phyloP scores from a whole-genome alignment of 2,888 invertebrate species.

The Plagodis pulveraria region DNA sequence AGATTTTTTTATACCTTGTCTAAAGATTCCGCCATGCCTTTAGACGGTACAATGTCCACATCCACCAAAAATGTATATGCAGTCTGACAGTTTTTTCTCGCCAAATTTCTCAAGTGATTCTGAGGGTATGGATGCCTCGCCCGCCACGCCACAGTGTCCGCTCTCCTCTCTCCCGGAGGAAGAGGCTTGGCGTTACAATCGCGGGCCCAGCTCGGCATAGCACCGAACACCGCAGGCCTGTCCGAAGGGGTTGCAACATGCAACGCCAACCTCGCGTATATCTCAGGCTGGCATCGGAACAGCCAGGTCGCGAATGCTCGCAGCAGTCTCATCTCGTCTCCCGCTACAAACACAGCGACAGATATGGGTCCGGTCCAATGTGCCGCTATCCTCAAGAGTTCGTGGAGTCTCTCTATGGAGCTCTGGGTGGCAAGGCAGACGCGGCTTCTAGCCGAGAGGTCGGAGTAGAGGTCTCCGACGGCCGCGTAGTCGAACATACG shows the following conservation, averaged over 20 bases:
- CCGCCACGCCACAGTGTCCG: conserved; percentile 89
- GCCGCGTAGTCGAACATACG: conserved; percentile 90
- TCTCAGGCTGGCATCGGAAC: conserved; percentile 89
- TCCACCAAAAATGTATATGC: conserved; percentile 93
- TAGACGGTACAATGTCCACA: conserved; percentile 94
- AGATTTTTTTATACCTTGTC: conserved; percentile 66
- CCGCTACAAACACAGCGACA: conserved; percentile 91
- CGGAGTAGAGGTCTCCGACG: conserved; percentile 87
- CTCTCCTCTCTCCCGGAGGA: conserved; percentile 85
- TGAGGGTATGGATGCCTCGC: conserved; percentile 93
- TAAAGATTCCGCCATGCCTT: conserved; percentile 88
- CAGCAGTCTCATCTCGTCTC: conserved; percentile 90
- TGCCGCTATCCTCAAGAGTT: conserved; percentile 90
- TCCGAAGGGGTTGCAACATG: conserved; percentile 90
- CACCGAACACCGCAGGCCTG: conserved; percentile 86
- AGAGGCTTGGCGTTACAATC: conserved; percentile 90
- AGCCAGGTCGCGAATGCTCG: conserved; percentile 91
- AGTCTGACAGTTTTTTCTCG: conserved; percentile 93
- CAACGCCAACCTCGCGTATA: conserved; percentile 90
- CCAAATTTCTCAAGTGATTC: conserved; percentile 94
- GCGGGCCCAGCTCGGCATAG: conserved; percentile 82
- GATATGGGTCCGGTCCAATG: conserved; percentile 96
- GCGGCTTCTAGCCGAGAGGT: conserved; percentile 82
- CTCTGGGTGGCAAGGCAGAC: conserved; percentile 94
- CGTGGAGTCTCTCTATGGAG: conserved; percentile 92